These are phyloP conservation scores for Aphis craccivora DNA, from an alignment of 1,140 invertebrate genomes.

Conservation along the genomic window DNA sequence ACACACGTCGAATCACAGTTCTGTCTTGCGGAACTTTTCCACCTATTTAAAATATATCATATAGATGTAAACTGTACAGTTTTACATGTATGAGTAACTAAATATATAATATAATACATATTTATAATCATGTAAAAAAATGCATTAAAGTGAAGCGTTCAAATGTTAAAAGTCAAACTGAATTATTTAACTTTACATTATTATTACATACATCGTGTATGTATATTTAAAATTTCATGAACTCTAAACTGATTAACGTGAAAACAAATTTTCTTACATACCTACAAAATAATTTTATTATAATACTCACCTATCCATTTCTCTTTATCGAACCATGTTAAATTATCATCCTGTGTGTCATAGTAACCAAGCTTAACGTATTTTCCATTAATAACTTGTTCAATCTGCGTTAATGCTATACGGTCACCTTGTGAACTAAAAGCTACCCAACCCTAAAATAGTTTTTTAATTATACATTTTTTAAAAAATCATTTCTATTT, in stretches of 20 bases:
- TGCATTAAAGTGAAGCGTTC: background rate
- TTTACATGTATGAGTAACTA: background rate
- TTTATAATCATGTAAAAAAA: background rate
- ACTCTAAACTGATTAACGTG: background rate
- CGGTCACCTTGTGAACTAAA: conserved; percentile 98
- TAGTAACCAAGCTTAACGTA: conserved; percentile 97
- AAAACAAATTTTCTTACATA: background rate
- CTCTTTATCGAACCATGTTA: conserved; percentile 91
- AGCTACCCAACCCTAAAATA: conserved; percentile 82
- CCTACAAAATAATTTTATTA: background rate
- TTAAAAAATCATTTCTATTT: background rate
- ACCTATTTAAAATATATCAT: conserved; percentile 66
- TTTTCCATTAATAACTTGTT: conserved; percentile 94
- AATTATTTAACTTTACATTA: background rate
- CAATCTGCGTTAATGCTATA: conserved; percentile 98
- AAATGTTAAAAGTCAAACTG: background rate
- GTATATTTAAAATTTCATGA: background rate
- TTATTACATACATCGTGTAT: background rate
- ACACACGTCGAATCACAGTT: conserved; percentile 83
- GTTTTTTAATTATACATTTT: background rate
- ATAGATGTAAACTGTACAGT: no score
- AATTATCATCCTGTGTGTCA: conserved; percentile 92
- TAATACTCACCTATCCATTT: conserved; percentile 79
- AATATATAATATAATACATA: background rate
- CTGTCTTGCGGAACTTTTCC: conserved; percentile 89